phyloP scores from a whole-genome alignment of 2,888 invertebrate genomes.

The Sphaerophoria rueppellii region DNA sequence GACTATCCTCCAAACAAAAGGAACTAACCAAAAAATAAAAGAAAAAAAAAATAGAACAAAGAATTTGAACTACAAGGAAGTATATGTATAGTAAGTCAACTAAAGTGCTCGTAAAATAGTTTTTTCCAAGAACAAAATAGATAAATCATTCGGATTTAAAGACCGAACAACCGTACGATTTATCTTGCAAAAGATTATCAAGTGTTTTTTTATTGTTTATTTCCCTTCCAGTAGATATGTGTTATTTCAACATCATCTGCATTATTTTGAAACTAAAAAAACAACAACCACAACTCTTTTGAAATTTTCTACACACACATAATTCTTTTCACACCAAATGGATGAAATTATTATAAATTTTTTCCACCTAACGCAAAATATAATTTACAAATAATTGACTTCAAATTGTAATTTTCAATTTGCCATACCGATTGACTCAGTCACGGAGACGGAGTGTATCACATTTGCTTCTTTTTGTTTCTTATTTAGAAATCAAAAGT shows the following conservation, averaged over 20 bases:
- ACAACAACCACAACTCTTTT: slow-evolving; percentile 20
- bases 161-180: background rate
- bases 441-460: slow-evolving; percentile 13
- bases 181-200: slow-evolving; percentile 1
- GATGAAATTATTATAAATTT: background rate
- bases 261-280: slow-evolving; percentile 9
- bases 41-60: slow-evolving; percentile 32
- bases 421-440: background rate
- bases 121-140: background rate
- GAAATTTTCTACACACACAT: slow-evolving; percentile 30
- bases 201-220: background rate
- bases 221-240: background rate
- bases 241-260: slow-evolving; percentile 33
- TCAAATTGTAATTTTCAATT: slow-evolving; percentile 31
- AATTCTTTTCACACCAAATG: slow-evolving; percentile 28
- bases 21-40: background rate
- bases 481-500: slow-evolving; percentile 51
- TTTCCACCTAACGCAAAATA: slow-evolving; percentile 9
- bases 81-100: too few species aligned
- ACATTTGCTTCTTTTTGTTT: slow-evolving; percentile 10
- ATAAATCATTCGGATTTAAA: background rate
- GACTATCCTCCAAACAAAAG: background rate
- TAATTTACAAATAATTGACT: slow-evolving; percentile 37
- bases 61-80: slow-evolving; percentile 10
- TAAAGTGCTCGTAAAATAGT: background rate